Base-by-base conservation (phyloP, 2,797 vertebrate species). In the Lagocephalus sceleratus region DNA sequence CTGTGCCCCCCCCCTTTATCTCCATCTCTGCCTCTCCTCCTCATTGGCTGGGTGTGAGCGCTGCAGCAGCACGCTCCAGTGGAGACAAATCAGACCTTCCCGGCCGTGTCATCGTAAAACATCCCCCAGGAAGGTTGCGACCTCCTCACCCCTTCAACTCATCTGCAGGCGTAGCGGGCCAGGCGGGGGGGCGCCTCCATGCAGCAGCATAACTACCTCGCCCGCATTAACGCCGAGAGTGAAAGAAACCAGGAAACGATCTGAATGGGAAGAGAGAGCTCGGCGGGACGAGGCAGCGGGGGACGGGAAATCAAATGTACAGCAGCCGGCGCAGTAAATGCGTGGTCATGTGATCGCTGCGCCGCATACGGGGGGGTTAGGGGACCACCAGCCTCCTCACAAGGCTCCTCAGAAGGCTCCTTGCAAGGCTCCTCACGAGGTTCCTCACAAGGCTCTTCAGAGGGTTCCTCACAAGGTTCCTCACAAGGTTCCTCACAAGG, bases 61-160 rank as follows among this genome's bases (percentile, higher is more conserved):
- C 64, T 65, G 81, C 81, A 79, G 81, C 80, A 72, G 76, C 86
- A 90, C 75, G 88, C 88, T 86, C 82, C 76, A 75, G 63, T 71
- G 84, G 88, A 88, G 84, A 90, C 87, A 85, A 86, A 90, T 89
- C 87, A 87, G 84, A 75, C 78, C 67, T 83, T 63, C 71, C 75
- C 79, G 64, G 62, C 77, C 69, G 61, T 81, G 76, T 84, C 80
- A 71, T 86, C 84, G 76, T 91, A 90, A 90, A 91, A 85, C 83
- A 87, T 84, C 79, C 83, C 73, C 76, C 73, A 66, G 73, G 75
- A 81, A 90, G 87, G 89, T 86, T 84, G 69, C 54, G 83, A 90
- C 90, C 90, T 87, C 82, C 75, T 90, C 83, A 89, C 88, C 89
- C 85, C 88, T 91, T 89, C 84, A 90, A 88, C 88, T 84, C 84